Conservation (phyloP, 2,888 invertebrate species). For the Melipona beecheii region DNA sequence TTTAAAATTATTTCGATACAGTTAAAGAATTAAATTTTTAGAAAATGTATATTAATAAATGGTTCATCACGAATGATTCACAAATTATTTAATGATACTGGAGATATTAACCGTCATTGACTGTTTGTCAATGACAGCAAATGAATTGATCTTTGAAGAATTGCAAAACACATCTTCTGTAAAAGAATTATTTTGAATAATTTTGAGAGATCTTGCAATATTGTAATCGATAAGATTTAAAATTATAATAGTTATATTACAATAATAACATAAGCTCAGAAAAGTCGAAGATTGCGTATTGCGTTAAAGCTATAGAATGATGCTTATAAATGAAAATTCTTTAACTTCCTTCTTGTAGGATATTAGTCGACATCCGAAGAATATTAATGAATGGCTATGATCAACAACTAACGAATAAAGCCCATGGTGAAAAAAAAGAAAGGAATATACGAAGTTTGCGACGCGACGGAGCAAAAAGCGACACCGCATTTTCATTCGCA, state of each 20-base stretch:
- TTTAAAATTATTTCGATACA: no score
- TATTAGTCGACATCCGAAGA: constrained; percentile 33
- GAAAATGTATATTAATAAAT: no score
- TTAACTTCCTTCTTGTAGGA: constrained; percentile 24
- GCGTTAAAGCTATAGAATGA: neutral
- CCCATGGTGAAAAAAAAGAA: constrained; percentile 11
- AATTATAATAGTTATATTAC: constrained; percentile 10
- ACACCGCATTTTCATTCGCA: constrained; percentile 41
- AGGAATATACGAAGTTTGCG: constrained; percentile 33
- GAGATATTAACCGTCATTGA: no score
- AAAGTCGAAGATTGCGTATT: neutral
- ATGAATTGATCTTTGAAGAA: neutral
- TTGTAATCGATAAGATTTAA: neutral
- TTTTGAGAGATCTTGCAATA: neutral
- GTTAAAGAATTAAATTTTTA: no score
- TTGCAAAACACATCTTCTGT: neutral
- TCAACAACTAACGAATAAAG: constrained; percentile 21
- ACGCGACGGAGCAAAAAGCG: constrained; percentile 7
- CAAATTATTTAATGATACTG: no score
- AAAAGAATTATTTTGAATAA: neutral
- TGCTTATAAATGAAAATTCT: constrained; percentile 32
- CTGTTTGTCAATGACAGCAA: no score
- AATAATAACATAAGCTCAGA: neutral
- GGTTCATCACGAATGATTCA: no score
- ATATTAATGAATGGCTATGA: constrained; percentile 36